These are phyloP conservation scores for Pontoporia blainvillei DNA, from an alignment of 2,113 vertebrate genomes.

Conservation along the genomic window DNA sequence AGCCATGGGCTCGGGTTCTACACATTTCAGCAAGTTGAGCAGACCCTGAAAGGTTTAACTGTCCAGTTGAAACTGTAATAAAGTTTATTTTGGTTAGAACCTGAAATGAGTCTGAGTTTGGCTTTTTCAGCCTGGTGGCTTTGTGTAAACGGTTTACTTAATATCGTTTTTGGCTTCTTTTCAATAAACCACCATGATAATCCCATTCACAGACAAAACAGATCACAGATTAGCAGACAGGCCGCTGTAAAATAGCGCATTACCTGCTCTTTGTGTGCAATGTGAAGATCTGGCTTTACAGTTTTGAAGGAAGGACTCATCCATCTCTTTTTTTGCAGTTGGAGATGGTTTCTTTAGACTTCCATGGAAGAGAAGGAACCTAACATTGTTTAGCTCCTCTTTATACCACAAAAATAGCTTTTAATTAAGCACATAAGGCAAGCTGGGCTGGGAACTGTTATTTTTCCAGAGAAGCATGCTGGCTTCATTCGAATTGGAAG, in stretches of 20 bases:
- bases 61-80: constrained; percentile 82
- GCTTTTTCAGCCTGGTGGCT: constrained; percentile 85
- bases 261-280: constrained; percentile 78
- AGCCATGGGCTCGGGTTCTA: constrained; percentile 79
- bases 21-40: constrained; percentile 82
- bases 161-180: constrained; percentile 85
- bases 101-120: constrained; percentile 81
- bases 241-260: constrained; percentile 77
- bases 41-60: constrained; percentile 77
- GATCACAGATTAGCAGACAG: constrained; percentile 83
- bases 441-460: constrained; percentile 74
- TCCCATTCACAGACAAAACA: constrained; percentile 89
- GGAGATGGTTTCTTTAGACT: constrained; percentile 56
- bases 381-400: constrained; percentile 66
- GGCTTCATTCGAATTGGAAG: constrained; percentile 80
- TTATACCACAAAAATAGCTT: constrained; percentile 66
- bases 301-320: constrained; percentile 52
- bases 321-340: constrained; percentile 61
- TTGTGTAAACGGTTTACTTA: constrained; percentile 88
- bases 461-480: constrained; percentile 79
- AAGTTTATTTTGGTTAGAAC: constrained; percentile 90
- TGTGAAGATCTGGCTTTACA: constrained; percentile 71
- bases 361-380: neutral
- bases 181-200: constrained; percentile 87
- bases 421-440: constrained; percentile 79